These are phyloP conservation scores for Scleropages formosus DNA, from an alignment of 2,797 vertebrate species.

Conservation along the genomic window DNA sequence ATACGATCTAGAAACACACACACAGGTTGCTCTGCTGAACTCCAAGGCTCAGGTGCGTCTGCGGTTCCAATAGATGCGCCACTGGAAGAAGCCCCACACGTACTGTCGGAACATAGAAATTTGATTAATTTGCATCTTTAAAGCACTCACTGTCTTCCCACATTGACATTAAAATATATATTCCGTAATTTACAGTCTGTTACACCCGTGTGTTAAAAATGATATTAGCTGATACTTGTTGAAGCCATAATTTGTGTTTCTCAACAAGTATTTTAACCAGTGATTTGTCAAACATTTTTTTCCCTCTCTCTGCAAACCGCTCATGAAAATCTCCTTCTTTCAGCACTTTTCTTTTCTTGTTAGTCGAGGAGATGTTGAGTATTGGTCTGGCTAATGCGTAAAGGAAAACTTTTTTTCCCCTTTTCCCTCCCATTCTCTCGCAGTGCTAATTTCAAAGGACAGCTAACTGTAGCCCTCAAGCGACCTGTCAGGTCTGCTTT, in stretches of 20 bases:
- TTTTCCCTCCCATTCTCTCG: conserved; percentile 20
- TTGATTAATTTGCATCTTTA: neutral
- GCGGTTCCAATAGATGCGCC: neutral
- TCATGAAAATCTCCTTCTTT: too few species aligned
- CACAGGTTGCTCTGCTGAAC: neutral
- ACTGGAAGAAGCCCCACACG: neutral
- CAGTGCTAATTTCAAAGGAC: conserved; percentile 42
- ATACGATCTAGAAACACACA: conserved; percentile 50
- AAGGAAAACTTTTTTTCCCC: neutral
- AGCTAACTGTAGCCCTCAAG: conserved; percentile 33
- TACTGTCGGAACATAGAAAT: neutral
- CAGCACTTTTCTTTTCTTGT: conserved; percentile 2
- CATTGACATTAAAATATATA: neutral
- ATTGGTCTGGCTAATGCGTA: conserved; percentile 6
- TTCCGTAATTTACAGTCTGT: neutral
- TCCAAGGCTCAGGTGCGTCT: neutral
- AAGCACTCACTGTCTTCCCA: neutral
- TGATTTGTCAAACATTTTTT: neutral
- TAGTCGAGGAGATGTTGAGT: neutral
- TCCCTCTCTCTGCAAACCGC: too few species aligned
- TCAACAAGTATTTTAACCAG: neutral
- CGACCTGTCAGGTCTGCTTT: conserved; percentile 67
- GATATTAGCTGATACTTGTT: conserved; percentile 8
- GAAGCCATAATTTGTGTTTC: neutral
- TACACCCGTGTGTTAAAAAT: neutral